Conservation (phyloP, 1,140 invertebrate species). For the Planococcus citri region DNA sequence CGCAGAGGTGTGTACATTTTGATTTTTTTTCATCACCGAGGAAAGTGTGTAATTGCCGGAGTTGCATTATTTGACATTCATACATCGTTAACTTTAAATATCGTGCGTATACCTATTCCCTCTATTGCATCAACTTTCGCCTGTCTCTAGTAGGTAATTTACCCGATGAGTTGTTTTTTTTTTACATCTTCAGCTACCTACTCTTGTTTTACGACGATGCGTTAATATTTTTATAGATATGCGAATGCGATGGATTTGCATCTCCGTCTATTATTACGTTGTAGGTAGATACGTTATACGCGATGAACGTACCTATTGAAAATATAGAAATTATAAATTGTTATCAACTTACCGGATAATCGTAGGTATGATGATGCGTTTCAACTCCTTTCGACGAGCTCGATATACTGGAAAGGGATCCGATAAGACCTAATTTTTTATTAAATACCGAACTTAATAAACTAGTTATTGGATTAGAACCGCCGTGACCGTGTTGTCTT, state of each 20-base stretch:
- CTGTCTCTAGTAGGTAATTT: neutral
- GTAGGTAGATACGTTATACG: no score
- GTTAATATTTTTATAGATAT: no score
- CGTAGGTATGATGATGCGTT: constrained; percentile 9
- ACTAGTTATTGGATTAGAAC: neutral
- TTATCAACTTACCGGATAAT: constrained; percentile 5
- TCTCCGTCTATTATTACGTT: no score
- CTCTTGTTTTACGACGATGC: no score
- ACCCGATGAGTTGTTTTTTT: no score
- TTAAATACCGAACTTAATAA: constrained; percentile 7
- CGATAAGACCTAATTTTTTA: constrained; percentile 9
- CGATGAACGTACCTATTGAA: no score
- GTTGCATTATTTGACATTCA: neutral
- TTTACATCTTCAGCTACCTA: no score
- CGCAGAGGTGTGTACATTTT: no score
- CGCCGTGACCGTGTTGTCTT: neutral
- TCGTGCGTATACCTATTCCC: no score
- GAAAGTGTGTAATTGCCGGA: neutral
- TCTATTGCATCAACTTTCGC: neutral
- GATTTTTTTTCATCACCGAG: neutral
- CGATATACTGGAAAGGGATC: constrained; percentile 9
- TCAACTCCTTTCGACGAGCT: constrained; percentile 12
- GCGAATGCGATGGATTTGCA: no score
- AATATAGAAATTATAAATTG: no score
- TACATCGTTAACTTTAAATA: neutral